Percentiles rank a stretch among this genome's conserved stretches.
phyloP scores from a whole-genome alignment of 2,888 invertebrate genomes.

The Drosophila infuscata region DNA sequence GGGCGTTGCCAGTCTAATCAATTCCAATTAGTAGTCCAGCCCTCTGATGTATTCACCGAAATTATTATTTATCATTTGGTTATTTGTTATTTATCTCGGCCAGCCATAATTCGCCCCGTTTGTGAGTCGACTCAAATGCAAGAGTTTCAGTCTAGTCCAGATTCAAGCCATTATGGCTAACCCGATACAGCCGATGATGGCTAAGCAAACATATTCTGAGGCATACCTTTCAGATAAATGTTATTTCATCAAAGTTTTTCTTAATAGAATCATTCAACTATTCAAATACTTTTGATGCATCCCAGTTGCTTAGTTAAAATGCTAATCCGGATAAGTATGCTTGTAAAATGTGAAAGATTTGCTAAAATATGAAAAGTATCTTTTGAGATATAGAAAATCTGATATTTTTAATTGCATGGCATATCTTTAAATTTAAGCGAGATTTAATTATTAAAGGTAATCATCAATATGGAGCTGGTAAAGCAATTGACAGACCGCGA shows the following conservation, averaged over 20 bases:
- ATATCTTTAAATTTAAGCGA: not conserved
- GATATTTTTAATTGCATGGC: not conserved
- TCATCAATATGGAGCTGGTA: constrained; percentile 39
- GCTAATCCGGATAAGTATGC: constrained; percentile 4
- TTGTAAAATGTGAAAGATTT: not conserved
- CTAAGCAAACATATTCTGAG: not conserved
- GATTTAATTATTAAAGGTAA: constrained; percentile 22
- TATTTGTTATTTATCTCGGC: constrained; percentile 80
- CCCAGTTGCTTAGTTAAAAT: not conserved
- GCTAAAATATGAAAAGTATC: not conserved
- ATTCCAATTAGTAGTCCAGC: constrained; percentile 84
- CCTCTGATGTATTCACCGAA: constrained; percentile 84
- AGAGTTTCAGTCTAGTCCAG: constrained; percentile 20
- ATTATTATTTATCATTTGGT: constrained; percentile 85
- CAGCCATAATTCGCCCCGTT: constrained; percentile 31
- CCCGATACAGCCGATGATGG: constrained; percentile 8
- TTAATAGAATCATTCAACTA: not conserved
- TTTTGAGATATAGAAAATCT: not conserved
- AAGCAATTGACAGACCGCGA: constrained; percentile 71
- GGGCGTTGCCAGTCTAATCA: constrained; percentile 80
- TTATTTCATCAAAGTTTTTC: not conserved
- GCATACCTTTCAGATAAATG: not conserved
- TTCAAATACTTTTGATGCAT: constrained; percentile 3
- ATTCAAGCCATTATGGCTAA: constrained; percentile 39
- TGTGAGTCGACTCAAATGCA: constrained; percentile 13